These are phyloP conservation scores for Melanostigma gelatinosum DNA, from an alignment of 2,113 vertebrate genomes.

Conservation along the genomic window DNA sequence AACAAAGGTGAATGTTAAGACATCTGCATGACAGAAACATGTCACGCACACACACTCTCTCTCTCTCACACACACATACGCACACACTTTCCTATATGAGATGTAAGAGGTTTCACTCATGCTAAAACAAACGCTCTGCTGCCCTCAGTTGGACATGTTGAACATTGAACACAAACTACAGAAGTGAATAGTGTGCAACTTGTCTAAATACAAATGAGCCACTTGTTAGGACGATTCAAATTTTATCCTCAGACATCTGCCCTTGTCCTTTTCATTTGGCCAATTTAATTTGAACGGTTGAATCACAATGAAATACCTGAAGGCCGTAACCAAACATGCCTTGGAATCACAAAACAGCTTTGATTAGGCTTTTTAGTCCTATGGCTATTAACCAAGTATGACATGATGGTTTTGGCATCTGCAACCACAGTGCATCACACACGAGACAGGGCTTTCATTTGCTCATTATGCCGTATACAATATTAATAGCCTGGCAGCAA, in stretches of 20 bases:
- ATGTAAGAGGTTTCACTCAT: constrained; percentile 21
- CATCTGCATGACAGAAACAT: not conserved
- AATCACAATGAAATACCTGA: not conserved
- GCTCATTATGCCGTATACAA: not conserved
- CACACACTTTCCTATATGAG: not conserved
- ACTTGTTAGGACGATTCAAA: not conserved
- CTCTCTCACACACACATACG: not conserved
- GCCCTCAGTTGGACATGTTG: constrained; percentile 75
- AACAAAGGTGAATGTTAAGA: not conserved
- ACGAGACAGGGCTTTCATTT: constrained; percentile 2
- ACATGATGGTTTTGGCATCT: not conserved
- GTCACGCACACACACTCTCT: not conserved
- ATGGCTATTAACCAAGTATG: constrained; percentile 7
- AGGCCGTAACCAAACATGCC: not conserved
- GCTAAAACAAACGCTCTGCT: constrained; percentile 62
- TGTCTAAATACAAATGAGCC: not conserved
- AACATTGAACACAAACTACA: not conserved
- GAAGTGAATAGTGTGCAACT: not conserved
- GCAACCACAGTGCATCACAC: constrained; percentile 6
- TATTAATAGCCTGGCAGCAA: constrained; percentile 14
- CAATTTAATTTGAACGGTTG: not conserved
- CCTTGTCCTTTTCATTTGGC: not conserved
- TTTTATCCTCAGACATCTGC: not conserved
- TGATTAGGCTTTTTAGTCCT: not conserved
- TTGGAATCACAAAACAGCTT: not conserved